phyloP scores from a whole-genome alignment of 2,888 invertebrate genomes.

The Drosophila formosana region DNA sequence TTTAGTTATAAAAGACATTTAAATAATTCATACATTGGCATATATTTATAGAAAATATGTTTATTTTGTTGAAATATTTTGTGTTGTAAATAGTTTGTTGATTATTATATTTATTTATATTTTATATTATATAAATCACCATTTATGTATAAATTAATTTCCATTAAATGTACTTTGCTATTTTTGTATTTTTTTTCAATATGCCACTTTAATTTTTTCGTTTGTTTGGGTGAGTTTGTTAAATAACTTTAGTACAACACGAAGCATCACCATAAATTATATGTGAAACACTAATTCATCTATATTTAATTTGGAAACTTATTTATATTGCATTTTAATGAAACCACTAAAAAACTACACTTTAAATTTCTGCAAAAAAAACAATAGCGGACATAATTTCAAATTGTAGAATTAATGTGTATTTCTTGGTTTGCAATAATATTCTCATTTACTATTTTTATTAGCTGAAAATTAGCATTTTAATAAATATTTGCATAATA shows the following conservation, averaged over 20 bases:
- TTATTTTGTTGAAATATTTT: no score
- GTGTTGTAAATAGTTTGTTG: no score
- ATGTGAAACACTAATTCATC: neutral
- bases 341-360: constrained; percentile 23
- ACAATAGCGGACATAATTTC: constrained; percentile 46
- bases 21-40: neutral
- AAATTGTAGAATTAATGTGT: constrained; percentile 12
- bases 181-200: neutral
- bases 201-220: no score
- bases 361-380: constrained; percentile 3
- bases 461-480: constrained; percentile 64
- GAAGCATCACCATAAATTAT: neutral
- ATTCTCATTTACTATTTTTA: constrained; percentile 41
- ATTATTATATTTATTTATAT: neutral
- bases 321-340: constrained; percentile 19
- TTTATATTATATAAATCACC: no score
- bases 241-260: neutral
- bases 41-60: neutral
- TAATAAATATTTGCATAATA: constrained; percentile 44
- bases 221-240: neutral
- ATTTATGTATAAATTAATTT: neutral
- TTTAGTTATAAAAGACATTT: neutral
- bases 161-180: neutral
- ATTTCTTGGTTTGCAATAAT: constrained; percentile 21
- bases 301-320: neutral